These are phyloP conservation scores for Leuciscus waleckii DNA, from an alignment of 2,797 vertebrate species.

Conservation along the genomic window DNA sequence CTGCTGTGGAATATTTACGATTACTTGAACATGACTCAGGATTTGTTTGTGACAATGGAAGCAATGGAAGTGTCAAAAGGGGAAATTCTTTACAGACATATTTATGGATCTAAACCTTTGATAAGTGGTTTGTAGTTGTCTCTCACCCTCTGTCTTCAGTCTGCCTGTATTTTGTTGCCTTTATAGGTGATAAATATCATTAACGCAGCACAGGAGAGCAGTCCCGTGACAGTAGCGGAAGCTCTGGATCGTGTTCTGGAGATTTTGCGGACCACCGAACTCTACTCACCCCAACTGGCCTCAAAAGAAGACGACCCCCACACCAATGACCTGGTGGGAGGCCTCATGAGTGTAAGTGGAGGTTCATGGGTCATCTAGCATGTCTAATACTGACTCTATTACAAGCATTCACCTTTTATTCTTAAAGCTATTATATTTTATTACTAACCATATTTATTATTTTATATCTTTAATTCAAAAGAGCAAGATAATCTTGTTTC, in stretches of 20 bases:
- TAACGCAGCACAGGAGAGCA: slow-evolving; percentile 94
- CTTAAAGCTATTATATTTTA: not conserved
- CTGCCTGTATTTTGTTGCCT: slow-evolving; percentile 5
- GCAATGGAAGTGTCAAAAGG: not conserved
- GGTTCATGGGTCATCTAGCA: not conserved
- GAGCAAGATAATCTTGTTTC: not conserved
- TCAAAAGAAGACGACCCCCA: slow-evolving; percentile 95
- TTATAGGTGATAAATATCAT: slow-evolving; percentile 96
- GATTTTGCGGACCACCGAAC: slow-evolving; percentile 93
- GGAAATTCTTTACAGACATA: slow-evolving; percentile 10
- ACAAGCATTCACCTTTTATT: slow-evolving; percentile 4
- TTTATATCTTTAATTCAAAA: not conserved
- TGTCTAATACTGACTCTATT: not conserved
- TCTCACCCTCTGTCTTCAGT: not conserved
- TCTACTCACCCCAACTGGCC: slow-evolving; percentile 94
- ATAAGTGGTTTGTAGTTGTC: slow-evolving; percentile 14
- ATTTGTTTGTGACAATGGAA: slow-evolving; percentile 11
- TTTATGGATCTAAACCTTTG: slow-evolving; percentile 28
- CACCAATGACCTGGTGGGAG: slow-evolving; percentile 92
- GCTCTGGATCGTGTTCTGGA: slow-evolving; percentile 94
- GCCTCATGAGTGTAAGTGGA: slow-evolving; percentile 90
- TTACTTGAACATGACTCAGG: not conserved
- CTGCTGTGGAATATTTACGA: not conserved
- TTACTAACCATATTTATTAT: not conserved
- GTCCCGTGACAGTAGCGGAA: slow-evolving; percentile 91